Evolutionary conservation across 1,140 invertebrate species (phyloP).

Genomic region (Chironomus striatipennis): DNA sequence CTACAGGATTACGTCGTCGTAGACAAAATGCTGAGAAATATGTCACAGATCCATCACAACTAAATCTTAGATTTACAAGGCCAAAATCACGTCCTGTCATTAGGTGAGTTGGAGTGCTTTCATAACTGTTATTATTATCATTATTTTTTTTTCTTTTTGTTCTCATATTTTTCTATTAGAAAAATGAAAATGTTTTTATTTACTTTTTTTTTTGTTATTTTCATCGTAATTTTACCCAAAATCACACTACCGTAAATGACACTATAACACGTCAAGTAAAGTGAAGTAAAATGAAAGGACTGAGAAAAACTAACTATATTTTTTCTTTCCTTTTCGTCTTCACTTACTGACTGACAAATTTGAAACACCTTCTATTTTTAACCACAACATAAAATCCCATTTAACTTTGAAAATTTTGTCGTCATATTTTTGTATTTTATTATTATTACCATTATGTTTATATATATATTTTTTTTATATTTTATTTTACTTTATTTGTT

Average conservation of each 20-base stretch:
- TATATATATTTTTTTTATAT: background rate
- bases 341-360: slow-evolving; percentile 2
- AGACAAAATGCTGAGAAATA: slow-evolving; percentile 62
- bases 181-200: background rate
- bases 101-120: slow-evolving; percentile 29
- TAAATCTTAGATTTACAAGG: slow-evolving; percentile 62
- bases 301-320: background rate
- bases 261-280: background rate
- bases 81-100: slow-evolving; percentile 43
- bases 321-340: background rate
- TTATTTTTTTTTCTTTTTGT: background rate
- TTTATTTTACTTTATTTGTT: slow-evolving; percentile 17
- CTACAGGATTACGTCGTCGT: slow-evolving; percentile 55
- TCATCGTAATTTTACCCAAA: background rate
- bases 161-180: background rate
- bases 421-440: background rate
- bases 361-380: background rate
- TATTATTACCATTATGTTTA: slow-evolving; percentile 6
- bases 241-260: background rate
- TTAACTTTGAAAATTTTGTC: background rate
- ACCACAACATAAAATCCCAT: background rate
- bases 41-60: slow-evolving; percentile 60
- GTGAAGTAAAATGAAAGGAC: background rate
- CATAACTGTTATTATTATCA: background rate
- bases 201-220: background rate